These are phyloP conservation scores for Meloidogyne hapla DNA, from an alignment of 1,140 invertebrate genomes.

Conservation along the genomic window DNA sequence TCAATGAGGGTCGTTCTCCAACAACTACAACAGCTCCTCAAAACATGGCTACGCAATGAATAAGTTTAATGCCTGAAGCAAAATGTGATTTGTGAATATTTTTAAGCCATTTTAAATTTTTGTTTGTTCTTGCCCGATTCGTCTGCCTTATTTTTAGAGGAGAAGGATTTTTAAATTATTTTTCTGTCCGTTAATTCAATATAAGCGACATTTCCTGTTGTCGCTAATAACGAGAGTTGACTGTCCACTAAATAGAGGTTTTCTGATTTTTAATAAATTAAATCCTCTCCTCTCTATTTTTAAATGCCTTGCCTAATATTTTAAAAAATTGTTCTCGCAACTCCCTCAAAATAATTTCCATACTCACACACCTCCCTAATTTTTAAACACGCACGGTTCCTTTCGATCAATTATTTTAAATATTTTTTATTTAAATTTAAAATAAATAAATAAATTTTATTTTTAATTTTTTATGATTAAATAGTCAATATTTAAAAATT, in stretches of 20 bases:
- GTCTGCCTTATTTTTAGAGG: too few relatives aligned
- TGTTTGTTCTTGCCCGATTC: background rate
- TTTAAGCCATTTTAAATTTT: background rate
- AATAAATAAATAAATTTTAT: too few relatives aligned
- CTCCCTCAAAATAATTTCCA: background rate
- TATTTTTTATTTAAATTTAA: too few relatives aligned
- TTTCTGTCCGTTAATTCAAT: too few relatives aligned
- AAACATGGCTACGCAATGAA: slow-evolving; percentile 12
- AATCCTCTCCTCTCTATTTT: background rate
- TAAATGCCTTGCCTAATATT: background rate
- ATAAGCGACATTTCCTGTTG: too few relatives aligned
- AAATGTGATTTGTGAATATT: background rate
- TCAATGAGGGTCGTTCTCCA: slow-evolving; percentile 20
- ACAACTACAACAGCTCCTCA: background rate
- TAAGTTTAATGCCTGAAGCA: background rate
- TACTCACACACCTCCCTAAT: background rate
- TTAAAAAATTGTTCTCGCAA: background rate
- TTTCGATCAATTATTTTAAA: background rate
- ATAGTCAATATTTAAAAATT: too few relatives aligned
- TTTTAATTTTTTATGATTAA: too few relatives aligned
- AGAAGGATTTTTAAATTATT: background rate
- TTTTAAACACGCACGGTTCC: background rate
- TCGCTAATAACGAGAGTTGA: too few relatives aligned
- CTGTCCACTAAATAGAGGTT: too few relatives aligned
- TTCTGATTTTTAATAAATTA: too few relatives aligned